Evolutionary conservation across 2,888 invertebrate species (phyloP).

Genomic region (Dioctria linearis): DNA sequence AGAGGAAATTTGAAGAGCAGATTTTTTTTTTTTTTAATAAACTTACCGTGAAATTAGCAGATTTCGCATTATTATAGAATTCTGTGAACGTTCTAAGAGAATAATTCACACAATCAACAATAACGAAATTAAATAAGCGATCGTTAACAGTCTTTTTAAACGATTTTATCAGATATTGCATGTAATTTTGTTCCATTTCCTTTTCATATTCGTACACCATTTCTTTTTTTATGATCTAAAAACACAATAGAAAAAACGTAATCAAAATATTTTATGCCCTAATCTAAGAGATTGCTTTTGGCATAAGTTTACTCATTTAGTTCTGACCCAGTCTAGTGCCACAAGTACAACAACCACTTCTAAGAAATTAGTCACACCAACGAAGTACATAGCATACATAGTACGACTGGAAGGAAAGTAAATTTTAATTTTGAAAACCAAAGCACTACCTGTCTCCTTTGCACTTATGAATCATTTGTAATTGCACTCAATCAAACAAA

Average conservation of each 20-base stretch:
- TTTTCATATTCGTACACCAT: constrained; percentile 85
- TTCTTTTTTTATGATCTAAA: constrained; percentile 72
- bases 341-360: no score
- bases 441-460: no score
- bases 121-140: constrained; percentile 92
- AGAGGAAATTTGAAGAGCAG: background rate
- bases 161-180: constrained; percentile 86
- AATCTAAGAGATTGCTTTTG: background rate
- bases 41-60: constrained; percentile 68
- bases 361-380: no score
- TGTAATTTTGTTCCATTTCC: constrained; percentile 85
- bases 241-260: constrained; percentile 44
- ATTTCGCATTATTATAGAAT: constrained; percentile 88
- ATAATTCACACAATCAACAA: constrained; percentile 92
- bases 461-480: no score
- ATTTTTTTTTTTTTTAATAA: background rate
- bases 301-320: background rate
- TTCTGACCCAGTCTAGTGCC: no score
- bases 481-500: no score
- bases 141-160: constrained; percentile 93
- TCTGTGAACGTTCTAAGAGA: constrained; percentile 87
- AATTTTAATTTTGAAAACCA: no score
- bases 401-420: no score
- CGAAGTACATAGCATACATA: no score
- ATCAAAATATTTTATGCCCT: constrained; percentile 6